Base-by-base conservation (phyloP, 2,113 vertebrate species). In the Nymphicus hollandicus region DNA sequence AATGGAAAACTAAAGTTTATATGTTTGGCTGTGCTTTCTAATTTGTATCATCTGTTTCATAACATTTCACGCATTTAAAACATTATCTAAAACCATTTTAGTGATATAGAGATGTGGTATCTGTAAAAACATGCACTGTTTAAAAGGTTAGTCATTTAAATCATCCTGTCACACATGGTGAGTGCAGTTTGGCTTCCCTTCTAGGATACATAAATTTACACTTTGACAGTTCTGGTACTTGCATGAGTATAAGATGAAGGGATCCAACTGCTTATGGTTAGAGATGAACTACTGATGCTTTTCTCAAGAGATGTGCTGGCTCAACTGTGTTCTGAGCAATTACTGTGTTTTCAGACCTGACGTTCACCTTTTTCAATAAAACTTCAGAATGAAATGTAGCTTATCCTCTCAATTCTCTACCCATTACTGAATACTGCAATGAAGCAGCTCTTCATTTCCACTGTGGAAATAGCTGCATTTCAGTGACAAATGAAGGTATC, bases 131-230 rank as follows among this genome's bases (percentile, higher is more conserved):
- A 88, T 90, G 91, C 52, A 17, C 71, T 73, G 43, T 89, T 95
- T 93, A 60, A 94, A 95, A 96, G 93, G 85, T 95, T 77, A 89
- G 66, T 63, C 35, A 12, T 91, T 96, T 85, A 93, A 93, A 93
- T 93, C 60, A 87, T 76, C 84, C 39, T 70, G 61, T 94, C 74
- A 74, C 10, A 46, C 49, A 13, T 5, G 52, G 65, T 86, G 61
- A 58, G 53, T 33, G 33, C 73, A 95, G 28, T 68, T 39, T 89
- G 87, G 72, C 81, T 90, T 95, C 87, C 37, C n/a, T 81, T 83
- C 37, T 39, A 39, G 37, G 37, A 39, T 39, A 39, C 37, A 39
- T 39, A 39, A 39, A 39, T 39, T 39, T 39, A 39, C 10, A 39
- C 37, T 39, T 39, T 39, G 37, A 39, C 37, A 39, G 37, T 39